Evolutionary conservation across 2,797 vertebrate genomes (phyloP), one percentile per base, ranked within the genome.

Genomic region (Denticeps clupeoides): DNA sequence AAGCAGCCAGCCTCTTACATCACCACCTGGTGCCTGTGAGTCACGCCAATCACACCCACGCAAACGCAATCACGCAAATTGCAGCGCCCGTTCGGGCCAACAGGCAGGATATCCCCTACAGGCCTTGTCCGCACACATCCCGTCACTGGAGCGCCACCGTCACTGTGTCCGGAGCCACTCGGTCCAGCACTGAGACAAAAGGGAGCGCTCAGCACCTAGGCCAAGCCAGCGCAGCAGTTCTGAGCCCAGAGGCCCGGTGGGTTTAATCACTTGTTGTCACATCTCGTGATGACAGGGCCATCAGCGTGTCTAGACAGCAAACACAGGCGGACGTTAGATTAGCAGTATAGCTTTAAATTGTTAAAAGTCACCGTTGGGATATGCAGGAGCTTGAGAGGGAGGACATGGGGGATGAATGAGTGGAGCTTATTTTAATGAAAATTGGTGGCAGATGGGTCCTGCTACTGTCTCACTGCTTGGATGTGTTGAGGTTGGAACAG

Each of bases 341-440:
- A 38, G 35, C 35, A 10, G 2, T 1, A 35, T 16, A 21, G 16
- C 16, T 38, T 38, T 38, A 38, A 38, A 38, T 19, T 10, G 18
- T 35, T 11, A 38, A 38, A 19, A 19, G 16, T 10, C 16, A 9
- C 8, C 9, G 35, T 19, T 38, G 38, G 10, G 19, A 11, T 35
- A 38, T 38, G 10, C 38, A 16, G 3, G 16, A 3, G 9, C 35
- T 38, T 35, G 3, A 3, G 7, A 2, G 18, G 35, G 18, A 16
- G 5, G 7, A 38, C 35, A 38, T 35, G n/a, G 49, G 51, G 19
- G 33, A 19, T 9, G 29, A 45, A 49, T 60, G 45, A 53, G 22
- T 59, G 37, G 40, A 56, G 35, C 18, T 38, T 21, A 16, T 38
- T 55, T 59, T 67, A 64, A 62, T 60, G 50, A 46, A 29, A 55